Base-by-base conservation (phyloP, 2,888 invertebrate genomes). In the Alcis repandata region DNA sequence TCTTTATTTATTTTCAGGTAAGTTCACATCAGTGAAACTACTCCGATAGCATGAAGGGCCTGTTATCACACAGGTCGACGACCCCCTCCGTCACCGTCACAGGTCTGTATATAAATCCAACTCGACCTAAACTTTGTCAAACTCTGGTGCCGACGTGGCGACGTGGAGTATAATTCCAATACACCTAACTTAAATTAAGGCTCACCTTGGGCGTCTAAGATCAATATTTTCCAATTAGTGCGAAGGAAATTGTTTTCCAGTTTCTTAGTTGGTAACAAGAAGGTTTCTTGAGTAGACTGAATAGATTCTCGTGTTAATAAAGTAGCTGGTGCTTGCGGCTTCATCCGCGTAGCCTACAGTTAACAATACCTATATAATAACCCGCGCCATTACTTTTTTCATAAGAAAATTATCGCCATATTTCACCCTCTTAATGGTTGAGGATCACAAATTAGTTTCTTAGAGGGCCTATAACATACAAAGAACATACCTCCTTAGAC, bases 1-100 rank as follows among this genome's bases (percentile, higher is more conserved):
- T 4, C 32, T 45, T 19, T 33, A 8, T 63, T 59, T 53, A 15
- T 59, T 63, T 64, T 22, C 63, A 64, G 63, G 63, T 64, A 64
- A 54, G 56, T 15, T 13, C 15, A 13, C 49, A 33, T 17, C 32
- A 32, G 8, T 32, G 15, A 49, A 49, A 32, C 15, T 33, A 1
- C n/a, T 32, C 10, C 15, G 17, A 32, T 15, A 17, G 6, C 11
- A 45, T n/a, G 8, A 15, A n/a, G 46, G 17, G 2, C 0, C 2
- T 0, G 10, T 19, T 1, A 17, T 48, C 17, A 15, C 54, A 43
- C 7, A 54, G 32, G 43, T 54, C 15, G 19, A 32, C 43, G 27
- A 7, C 32, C 41, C 20, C 43, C 10, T 20, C 38, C 27, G 27
- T 27, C 40, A 0, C 13, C 33, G 17, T 11, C 15, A 11, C 48